Conservation (phyloP, 1,140 invertebrate species). For the Propsilocerus akamusi region DNA sequence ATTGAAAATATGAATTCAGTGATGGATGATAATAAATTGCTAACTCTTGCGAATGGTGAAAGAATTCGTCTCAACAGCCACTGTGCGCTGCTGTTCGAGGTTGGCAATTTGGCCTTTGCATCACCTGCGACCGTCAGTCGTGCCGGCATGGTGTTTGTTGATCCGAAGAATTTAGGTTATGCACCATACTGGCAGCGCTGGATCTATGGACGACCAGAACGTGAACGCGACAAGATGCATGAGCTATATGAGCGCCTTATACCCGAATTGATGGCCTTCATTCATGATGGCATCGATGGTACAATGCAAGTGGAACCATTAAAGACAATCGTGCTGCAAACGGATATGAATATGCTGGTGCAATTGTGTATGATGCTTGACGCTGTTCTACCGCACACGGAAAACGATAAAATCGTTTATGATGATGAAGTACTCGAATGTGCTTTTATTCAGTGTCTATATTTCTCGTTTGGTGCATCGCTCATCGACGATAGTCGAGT, state of each 20-base stretch:
- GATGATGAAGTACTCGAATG: constrained; percentile 26
- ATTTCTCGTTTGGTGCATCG: constrained; percentile 66
- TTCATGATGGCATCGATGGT: constrained; percentile 56
- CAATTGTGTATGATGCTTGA: constrained; percentile 72
- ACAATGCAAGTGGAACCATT: constrained; percentile 51
- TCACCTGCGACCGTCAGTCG: constrained; percentile 81
- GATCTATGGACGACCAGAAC: constrained; percentile 26
- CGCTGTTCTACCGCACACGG: constrained; percentile 31
- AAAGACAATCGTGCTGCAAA: constrained; percentile 64
- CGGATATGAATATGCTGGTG: constrained; percentile 65
- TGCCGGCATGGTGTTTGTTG: constrained; percentile 85
- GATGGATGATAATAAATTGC: constrained; percentile 83
- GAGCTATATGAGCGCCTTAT: constrained; percentile 57
- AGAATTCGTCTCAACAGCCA: constrained; percentile 61
- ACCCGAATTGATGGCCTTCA: constrained; percentile 43
- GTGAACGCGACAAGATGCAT: constrained; percentile 13
- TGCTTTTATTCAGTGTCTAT: constrained; percentile 40
- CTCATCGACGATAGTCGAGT: constrained; percentile 44
- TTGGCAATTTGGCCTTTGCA: constrained; percentile 72
- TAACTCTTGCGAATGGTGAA: constrained; percentile 81
- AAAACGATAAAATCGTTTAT: constrained; percentile 9
- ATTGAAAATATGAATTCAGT: constrained; percentile 94
- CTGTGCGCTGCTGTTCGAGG: constrained; percentile 76
- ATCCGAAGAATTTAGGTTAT: constrained; percentile 76
- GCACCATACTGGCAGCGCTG: constrained; percentile 69